Conservation (phyloP, 2,113 vertebrate species). For the Brienomyrus brachyistius region DNA sequence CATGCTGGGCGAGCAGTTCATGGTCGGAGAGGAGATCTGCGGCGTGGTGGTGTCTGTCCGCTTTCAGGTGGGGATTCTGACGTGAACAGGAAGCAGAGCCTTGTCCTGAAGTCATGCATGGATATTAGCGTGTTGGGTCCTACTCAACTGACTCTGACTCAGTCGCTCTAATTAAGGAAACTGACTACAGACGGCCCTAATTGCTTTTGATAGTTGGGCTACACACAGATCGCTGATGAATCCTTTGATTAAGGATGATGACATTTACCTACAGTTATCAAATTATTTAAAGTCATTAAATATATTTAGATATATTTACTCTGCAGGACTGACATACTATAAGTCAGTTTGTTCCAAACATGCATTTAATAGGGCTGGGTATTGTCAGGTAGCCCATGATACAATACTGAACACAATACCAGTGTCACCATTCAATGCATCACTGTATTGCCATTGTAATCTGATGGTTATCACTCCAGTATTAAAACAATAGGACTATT, state of each 20-base stretch:
- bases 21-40: conserved; percentile 69
- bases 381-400: neutral
- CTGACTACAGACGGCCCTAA: neutral
- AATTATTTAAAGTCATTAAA: neutral
- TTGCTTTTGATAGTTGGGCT: neutral
- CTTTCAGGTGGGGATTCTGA: conserved; percentile 51
- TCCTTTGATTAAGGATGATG: neutral
- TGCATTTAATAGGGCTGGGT: neutral
- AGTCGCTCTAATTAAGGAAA: neutral
- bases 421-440: neutral
- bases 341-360: neutral
- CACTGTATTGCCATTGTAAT: neutral
- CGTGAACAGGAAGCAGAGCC: too few relatives aligned
- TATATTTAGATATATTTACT: neutral
- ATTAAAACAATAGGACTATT: neutral
- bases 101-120: neutral
- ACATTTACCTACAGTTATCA: neutral
- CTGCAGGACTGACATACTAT: neutral
- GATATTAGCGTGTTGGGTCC: neutral
- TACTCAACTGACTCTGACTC: neutral
- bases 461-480: neutral
- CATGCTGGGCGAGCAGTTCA: conserved; percentile 67
- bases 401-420: neutral
- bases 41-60: conserved; percentile 63
- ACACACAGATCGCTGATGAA: neutral